Base-by-base conservation (phyloP, 1,140 invertebrate genomes). In the Drosophila baimaii region DNA sequence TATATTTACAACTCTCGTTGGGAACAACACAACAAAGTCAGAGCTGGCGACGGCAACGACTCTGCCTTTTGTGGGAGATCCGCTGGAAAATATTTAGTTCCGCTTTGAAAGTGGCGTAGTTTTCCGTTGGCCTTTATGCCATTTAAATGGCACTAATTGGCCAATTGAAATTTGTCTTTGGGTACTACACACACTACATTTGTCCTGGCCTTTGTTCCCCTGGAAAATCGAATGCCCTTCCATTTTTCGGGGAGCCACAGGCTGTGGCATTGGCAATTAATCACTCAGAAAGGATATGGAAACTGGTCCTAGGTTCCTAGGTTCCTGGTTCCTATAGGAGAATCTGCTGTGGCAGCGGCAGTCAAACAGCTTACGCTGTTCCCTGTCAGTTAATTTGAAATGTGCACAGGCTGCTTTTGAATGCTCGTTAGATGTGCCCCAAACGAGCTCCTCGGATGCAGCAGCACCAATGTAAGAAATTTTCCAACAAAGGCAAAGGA, bases 121-220 rank as follows among this genome's bases (percentile, higher is more conserved):
- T 56, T 81, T 37, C 35, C 39, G 21, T 33, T 47, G 35, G 44
- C 25, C 66, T 58, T 61, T 79, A 61, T 41, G 54, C 35, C 74
- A 64, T 37, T 64, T 86, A 81, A 85, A 81, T 85, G 47, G 29
- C 74, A 65, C 82, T 86, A 86, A 86, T 86, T 86, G 84, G 82
- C 76, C 83, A 77, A 79, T 76, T 62, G 47, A 71, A 84, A 69
- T 63, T 75, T 83, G 65, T 54, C 47, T 46, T 47, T 68, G 35
- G 54, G 29, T 5, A n/a, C 39, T 23, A 19, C 31, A n/a, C n/a
- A n/a, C n/a, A n/a, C n/a, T n/a, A n/a, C n/a, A 47, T 63, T 63
- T 73, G 57, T 63, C 47, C 54, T 37, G 19, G 13, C 41, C 29
- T 70, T 58, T 33, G 43, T 71, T 71, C 17, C 43, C 21, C 10